Evolutionary conservation across 2,888 invertebrate species (phyloP).

Genomic region (Philereme vetulata): DNA sequence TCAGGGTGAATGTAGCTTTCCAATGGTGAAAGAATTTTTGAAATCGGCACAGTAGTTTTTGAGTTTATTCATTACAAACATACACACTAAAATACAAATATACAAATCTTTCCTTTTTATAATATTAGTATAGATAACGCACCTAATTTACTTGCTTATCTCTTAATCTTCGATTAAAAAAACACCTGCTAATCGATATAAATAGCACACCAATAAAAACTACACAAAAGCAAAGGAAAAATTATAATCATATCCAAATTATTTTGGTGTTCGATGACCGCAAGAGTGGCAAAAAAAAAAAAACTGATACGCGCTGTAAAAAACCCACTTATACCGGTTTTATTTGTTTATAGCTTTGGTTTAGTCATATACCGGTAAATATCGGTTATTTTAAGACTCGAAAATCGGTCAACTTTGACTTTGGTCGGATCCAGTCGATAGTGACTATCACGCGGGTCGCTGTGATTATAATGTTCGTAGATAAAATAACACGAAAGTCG

Average conservation of each 20-base stretch:
- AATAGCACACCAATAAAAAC: neutral
- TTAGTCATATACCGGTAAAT: constrained; percentile 13
- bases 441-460: constrained; percentile 1
- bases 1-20: too few species aligned
- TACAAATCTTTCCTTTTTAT: too few species aligned
- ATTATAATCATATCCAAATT: neutral
- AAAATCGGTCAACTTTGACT: constrained; percentile 9
- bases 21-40: too few species aligned
- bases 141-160: too few species aligned
- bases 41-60: too few species aligned
- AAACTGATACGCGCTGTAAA: constrained; percentile 2
- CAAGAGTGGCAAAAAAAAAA: neutral
- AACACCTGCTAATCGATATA: neutral
- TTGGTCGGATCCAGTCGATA: constrained; percentile 3
- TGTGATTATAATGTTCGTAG: neutral
- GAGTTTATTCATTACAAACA: too few species aligned
- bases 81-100: too few species aligned
- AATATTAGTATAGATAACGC: too few species aligned
- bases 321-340: constrained; percentile 18
- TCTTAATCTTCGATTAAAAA: neutral
- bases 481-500: too few species aligned
- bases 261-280: neutral
- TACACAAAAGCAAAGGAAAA: neutral
- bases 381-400: constrained; percentile 16
- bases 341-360: constrained; percentile 5